Conservation (phyloP, 2,113 vertebrate species). For the Psittacus erithacus region DNA sequence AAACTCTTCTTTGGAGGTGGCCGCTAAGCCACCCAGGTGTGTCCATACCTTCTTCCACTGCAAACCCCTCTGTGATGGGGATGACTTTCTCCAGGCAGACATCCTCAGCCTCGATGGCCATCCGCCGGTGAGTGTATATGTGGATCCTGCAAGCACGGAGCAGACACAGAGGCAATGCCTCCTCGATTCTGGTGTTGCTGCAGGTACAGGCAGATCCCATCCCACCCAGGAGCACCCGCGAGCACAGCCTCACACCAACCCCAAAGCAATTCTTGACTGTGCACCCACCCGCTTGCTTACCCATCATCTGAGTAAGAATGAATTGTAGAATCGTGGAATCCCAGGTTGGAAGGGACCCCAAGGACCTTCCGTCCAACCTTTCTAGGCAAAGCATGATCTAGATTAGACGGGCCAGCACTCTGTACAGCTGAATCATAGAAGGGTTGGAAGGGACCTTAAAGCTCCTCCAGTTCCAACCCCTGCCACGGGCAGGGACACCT, state of each 20-base stretch:
- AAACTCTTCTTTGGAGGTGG: no score
- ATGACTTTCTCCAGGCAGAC: constrained; percentile 86
- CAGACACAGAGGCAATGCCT: accelerated
- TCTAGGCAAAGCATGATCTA: background rate
- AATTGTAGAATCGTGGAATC: background rate
- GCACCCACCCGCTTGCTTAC: accelerated
- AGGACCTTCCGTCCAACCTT: background rate
- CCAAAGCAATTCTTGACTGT: accelerated
- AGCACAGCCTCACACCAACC: background rate
- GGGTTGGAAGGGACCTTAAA: background rate
- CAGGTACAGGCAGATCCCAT: background rate
- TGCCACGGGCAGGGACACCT: background rate
- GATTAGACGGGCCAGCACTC: background rate
- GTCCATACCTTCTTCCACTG: constrained; percentile 86
- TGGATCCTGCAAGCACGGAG: constrained; percentile 79
- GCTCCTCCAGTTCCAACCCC: background rate
- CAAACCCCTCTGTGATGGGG: constrained; percentile 83
- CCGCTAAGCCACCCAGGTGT: accelerated
- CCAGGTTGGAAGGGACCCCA: background rate
- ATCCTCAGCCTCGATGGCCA: constrained; percentile 91
- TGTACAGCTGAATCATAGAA: background rate
- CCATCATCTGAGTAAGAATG: accelerated
- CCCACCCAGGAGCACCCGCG: background rate
- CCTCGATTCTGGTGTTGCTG: background rate
- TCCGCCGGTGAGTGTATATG: constrained; percentile 87